phyloP scores from a whole-genome alignment of 2,888 invertebrate species.

The Aphelenchoides bicaudatus region DNA sequence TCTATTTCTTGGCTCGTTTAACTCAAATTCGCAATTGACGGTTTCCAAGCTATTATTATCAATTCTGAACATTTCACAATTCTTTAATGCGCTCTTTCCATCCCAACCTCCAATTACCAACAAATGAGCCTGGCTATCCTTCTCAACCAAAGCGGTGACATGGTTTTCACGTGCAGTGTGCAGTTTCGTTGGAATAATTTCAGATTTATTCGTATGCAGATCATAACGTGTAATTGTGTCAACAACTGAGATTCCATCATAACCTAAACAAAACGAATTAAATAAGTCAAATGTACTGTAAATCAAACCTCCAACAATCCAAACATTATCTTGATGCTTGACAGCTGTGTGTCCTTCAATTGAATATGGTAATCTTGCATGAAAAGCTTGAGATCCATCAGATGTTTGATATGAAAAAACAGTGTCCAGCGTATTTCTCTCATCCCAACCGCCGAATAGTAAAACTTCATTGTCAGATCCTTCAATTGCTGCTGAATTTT shows the following conservation, averaged over 20 bases:
- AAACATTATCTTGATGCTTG: conserved; percentile 15
- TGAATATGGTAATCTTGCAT: conserved; percentile 23
- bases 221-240: conserved; percentile 36
- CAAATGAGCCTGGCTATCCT: conserved; percentile 16
- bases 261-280: too few relatives aligned
- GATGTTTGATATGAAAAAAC: conserved; percentile 30
- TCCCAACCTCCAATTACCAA: conserved; percentile 51
- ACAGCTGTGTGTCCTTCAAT: conserved; percentile 37
- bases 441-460: conserved; percentile 56
- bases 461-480: conserved; percentile 26
- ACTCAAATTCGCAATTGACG: not conserved
- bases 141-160: conserved; percentile 28
- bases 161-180: conserved; percentile 46
- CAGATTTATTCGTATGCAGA: conserved; percentile 25
- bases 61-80: conserved; percentile 40
- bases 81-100: conserved; percentile 32
- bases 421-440: conserved; percentile 37
- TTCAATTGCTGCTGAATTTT: conserved; percentile 33
- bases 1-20: conserved; percentile 27
- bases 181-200: conserved; percentile 32
- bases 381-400: conserved; percentile 20
- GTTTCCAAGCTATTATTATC: conserved; percentile 7
- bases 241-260: conserved; percentile 36
- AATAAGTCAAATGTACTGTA: too few relatives aligned
- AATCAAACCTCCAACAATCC: conserved; percentile 37